phyloP scores from a whole-genome alignment of 2,113 vertebrate genomes.

The Leptobrachium leishanense region DNA sequence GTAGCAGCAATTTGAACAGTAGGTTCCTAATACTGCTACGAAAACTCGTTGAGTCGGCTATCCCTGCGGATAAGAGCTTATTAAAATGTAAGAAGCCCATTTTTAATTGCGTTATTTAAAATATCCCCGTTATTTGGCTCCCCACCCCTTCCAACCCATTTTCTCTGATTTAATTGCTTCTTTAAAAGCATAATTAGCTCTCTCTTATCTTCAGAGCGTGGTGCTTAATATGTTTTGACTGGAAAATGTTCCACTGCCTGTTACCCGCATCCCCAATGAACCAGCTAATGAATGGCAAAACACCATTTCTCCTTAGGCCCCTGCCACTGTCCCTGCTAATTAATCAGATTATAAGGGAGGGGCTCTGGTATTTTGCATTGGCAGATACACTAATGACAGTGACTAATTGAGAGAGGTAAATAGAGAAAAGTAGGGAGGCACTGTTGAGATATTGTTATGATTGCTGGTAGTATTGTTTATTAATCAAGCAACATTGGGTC shows the following conservation, averaged over 20 bases:
- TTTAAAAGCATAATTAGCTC: conserved; percentile 43
- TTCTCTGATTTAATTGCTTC: conserved; percentile 45
- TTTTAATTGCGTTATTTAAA: conserved; percentile 37
- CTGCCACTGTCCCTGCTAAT: conserved; percentile 26
- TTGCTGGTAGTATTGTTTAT: not conserved
- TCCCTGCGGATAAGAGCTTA: conserved; percentile 28
- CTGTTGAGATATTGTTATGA: conserved; percentile 9
- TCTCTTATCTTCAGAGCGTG: conserved; percentile 39
- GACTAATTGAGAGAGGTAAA: not conserved
- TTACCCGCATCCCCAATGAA: conserved; percentile 28
- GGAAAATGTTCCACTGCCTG: conserved; percentile 29
- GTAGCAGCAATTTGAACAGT: not conserved
- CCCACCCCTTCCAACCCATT: conserved; percentile 20
- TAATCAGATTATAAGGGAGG: conserved; percentile 23
- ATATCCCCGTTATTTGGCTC: conserved; percentile 32
- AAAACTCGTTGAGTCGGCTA: conserved; percentile 14
- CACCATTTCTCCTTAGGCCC: conserved; percentile 7
- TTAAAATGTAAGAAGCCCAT: conserved; percentile 11
- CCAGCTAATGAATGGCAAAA: conserved; percentile 37
- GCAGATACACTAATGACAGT: conserved; percentile 6
- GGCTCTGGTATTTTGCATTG: conserved; percentile 1
- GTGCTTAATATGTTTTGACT: conserved; percentile 44
- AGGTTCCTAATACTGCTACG: not conserved
- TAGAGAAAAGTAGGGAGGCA: not conserved
- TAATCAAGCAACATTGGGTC: not conserved